phyloP scores from a whole-genome alignment of 2,113 vertebrate genomes.

The Pseudorasbora parva region DNA sequence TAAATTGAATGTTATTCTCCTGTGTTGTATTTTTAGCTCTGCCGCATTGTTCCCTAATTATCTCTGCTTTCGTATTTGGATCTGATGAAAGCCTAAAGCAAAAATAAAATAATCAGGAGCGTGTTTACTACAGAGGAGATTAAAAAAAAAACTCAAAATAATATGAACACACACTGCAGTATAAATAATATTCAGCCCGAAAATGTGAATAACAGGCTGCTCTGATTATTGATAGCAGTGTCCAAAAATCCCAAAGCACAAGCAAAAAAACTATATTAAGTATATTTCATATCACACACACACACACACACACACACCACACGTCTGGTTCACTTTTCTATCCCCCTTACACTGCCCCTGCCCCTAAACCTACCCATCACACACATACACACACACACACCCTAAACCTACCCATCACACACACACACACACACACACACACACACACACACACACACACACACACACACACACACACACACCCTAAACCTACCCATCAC shows the following conservation, averaged over 20 bases:
- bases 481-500: too few species aligned
- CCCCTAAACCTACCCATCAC: too few species aligned
- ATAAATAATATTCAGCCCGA: not conserved
- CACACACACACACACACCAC: too few species aligned
- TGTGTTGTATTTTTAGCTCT: conserved; percentile 67
- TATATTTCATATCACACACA: too few species aligned
- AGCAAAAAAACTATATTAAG: too few species aligned
- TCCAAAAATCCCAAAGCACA: not conserved
- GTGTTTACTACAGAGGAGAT: conserved; percentile 22
- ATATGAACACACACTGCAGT: not conserved
- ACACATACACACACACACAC: too few species aligned
- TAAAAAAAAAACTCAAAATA: not conserved
- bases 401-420: too few species aligned
- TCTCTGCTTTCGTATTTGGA: conserved; percentile 61
- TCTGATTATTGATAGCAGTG: not conserved
- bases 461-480: too few species aligned
- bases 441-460: too few species aligned
- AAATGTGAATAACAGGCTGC: not conserved
- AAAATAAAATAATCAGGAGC: conserved; percentile 49
- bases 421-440: too few species aligned
- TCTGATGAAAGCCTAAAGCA: conserved; percentile 63
- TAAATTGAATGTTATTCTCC: conserved; percentile 65
- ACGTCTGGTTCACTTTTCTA: too few species aligned
- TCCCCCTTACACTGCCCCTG: too few species aligned
- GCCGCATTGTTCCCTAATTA: conserved; percentile 72